These are phyloP conservation scores for Carposina sasakii DNA, from an alignment of 1,140 invertebrate genomes.

Conservation along the genomic window DNA sequence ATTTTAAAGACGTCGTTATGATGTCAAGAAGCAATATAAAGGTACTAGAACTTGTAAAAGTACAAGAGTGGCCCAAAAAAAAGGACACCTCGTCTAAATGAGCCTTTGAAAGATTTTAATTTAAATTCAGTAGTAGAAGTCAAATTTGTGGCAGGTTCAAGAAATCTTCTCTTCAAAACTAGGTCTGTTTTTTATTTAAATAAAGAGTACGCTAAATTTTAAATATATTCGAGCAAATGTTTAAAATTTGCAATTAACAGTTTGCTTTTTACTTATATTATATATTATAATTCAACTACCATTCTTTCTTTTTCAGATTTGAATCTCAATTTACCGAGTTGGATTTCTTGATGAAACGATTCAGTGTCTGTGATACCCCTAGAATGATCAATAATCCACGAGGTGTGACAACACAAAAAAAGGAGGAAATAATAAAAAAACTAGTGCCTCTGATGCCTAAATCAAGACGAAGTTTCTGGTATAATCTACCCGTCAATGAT, in stretches of 20 bases:
- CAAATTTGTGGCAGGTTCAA: conserved; percentile 13
- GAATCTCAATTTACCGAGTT: neutral
- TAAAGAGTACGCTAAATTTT: no score
- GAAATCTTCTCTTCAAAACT: conserved; percentile 13
- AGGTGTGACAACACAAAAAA: conserved; percentile 12
- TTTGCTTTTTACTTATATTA: no score
- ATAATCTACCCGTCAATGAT: conserved; percentile 15
- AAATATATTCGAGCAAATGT: no score
- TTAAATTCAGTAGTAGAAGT: conserved; percentile 16
- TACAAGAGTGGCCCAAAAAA: conserved; percentile 14
- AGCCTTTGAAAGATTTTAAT: conserved; percentile 12
- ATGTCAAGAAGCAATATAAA: conserved; percentile 9
- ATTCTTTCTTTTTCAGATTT: conserved; percentile 11
- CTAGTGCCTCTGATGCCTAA: conserved; percentile 15
- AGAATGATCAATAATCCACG: no score
- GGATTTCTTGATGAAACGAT: conserved; percentile 15
- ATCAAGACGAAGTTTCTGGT: conserved; percentile 15
- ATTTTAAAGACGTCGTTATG: conserved; percentile 11
- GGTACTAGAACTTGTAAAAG: conserved; percentile 8
- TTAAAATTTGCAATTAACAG: no score
- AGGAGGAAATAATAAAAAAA: conserved; percentile 18
- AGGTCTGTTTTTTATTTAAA: no score
- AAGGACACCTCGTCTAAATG: conserved; percentile 9
- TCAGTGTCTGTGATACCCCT: conserved; percentile 6
- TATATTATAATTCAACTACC: conserved; percentile 5